These are phyloP conservation scores for Mechanitis messenoides DNA, from an alignment of 2,888 invertebrate species.

Conservation along the genomic window DNA sequence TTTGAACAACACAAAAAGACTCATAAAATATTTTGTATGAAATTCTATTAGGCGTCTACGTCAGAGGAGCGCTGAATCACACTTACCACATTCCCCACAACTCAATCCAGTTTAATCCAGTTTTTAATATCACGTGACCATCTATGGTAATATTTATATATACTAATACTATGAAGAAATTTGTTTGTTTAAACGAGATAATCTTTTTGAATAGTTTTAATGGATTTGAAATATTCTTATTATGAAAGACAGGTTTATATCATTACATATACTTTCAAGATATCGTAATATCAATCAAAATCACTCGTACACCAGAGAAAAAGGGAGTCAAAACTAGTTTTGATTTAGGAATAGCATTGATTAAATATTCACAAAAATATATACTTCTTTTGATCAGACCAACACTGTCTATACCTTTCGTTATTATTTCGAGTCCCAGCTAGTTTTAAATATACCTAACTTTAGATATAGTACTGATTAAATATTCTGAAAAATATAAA, in stretches of 20 bases:
- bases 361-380: too few species aligned
- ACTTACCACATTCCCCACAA: conserved; percentile 37
- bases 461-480: neutral
- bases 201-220: too few species aligned
- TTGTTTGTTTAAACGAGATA: neutral
- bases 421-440: neutral
- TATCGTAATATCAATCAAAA: too few species aligned
- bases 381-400: too few species aligned
- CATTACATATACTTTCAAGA: too few species aligned
- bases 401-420: too few species aligned
- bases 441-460: neutral
- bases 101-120: conserved; percentile 33
- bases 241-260: too few species aligned
- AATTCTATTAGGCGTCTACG: conserved; percentile 33
- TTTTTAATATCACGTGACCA: conserved; percentile 31
- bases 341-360: too few species aligned
- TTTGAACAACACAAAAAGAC: neutral
- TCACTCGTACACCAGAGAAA: too few species aligned
- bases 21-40: conserved; percentile 7
- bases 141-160: conserved; percentile 24
- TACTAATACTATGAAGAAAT: neutral
- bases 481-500: neutral
- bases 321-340: too few species aligned
- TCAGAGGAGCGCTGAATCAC: conserved; percentile 49
- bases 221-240: too few species aligned